Conservation (phyloP, 2,888 invertebrate genomes). For the Amaurobius ferox region DNA sequence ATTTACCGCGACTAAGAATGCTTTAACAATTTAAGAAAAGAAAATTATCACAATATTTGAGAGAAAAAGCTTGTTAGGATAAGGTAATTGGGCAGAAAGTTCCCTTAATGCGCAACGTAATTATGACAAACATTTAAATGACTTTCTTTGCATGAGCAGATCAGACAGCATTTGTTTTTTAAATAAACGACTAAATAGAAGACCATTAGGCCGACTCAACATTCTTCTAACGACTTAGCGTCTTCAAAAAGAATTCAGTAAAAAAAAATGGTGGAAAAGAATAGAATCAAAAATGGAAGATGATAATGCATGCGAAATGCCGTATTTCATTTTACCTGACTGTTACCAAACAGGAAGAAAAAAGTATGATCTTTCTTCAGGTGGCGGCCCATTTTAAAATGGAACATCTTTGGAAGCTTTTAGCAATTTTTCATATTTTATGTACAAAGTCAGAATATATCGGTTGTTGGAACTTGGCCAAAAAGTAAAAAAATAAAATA, state of each 20-base stretch:
- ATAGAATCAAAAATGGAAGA: constrained; percentile 28
- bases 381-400: constrained; percentile 20
- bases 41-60: not conserved
- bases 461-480: not conserved
- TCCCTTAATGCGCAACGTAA: not conserved
- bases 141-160: not conserved
- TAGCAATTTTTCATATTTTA: not conserved
- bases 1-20: no score
- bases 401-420: not conserved
- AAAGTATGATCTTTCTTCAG: constrained; percentile 15
- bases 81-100: constrained; percentile 25
- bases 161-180: constrained; percentile 13
- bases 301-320: constrained; percentile 62
- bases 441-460: not conserved
- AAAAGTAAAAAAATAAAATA: not conserved
- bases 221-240: constrained; percentile 7
- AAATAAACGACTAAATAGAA: constrained; percentile 39
- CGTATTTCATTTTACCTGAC: constrained; percentile 37
- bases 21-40: no score
- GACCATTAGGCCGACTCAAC: constrained; percentile 31
- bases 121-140: constrained; percentile 33
- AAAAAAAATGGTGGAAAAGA: not conserved
- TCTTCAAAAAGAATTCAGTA: not conserved
- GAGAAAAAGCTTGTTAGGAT: not conserved
- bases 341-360: constrained; percentile 30